A percentile compares a stretch with the other conserved stretches of the same genome.
phyloP scores from a whole-genome alignment of 2,797 vertebrate species.

The Melanotaenia trifasciata region DNA sequence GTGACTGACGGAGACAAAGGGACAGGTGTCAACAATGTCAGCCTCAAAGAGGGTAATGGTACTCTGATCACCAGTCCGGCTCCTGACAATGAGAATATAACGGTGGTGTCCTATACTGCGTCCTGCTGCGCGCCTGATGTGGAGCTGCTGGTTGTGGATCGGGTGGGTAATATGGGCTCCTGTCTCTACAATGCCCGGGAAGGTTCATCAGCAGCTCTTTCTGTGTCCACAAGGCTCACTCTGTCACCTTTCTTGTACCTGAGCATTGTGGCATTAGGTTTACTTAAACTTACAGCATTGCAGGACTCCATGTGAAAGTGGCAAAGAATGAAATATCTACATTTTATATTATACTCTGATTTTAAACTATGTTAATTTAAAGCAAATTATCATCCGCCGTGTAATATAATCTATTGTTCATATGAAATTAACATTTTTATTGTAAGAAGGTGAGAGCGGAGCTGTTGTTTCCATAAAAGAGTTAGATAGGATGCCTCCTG shows the following conservation, averaged over 20 bases:
- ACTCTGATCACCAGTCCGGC: constrained; percentile 48
- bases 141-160: constrained; percentile 61
- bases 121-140: constrained; percentile 66
- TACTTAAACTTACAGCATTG: constrained; percentile 8
- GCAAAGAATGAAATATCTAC: background rate
- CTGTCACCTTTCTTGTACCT: constrained; percentile 14
- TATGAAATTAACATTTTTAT: background rate
- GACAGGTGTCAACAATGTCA: constrained; percentile 54
- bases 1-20: constrained; percentile 58
- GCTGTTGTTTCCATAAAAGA: background rate
- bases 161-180: constrained; percentile 62
- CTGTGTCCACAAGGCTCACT: constrained; percentile 22
- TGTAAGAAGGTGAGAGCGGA: background rate
- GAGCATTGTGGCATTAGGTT: background rate
- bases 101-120: constrained; percentile 54
- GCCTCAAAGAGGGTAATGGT: constrained; percentile 57
- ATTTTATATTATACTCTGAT: background rate
- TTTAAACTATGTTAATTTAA: background rate
- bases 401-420: background rate
- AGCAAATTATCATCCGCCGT: background rate
- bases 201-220: background rate
- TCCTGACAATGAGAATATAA: constrained; percentile 36
- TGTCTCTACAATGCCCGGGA: constrained; percentile 22
- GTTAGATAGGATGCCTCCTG: background rate
- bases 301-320: background rate